These are phyloP conservation scores for Slavum lentiscoides DNA, from an alignment of 2,888 invertebrate genomes.

Conservation along the genomic window DNA sequence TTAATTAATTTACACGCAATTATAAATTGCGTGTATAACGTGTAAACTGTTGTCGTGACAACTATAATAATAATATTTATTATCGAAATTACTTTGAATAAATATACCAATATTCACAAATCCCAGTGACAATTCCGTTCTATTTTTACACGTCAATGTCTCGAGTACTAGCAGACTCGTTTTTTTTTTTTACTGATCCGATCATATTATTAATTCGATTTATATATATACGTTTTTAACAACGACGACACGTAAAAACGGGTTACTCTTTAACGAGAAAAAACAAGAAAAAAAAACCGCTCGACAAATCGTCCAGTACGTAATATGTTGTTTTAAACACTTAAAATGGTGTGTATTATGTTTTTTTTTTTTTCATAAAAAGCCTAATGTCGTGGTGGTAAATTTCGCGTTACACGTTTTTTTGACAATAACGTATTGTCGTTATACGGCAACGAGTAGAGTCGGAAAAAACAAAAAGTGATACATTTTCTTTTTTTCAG, in stretches of 20 bases:
- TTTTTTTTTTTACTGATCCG: not conserved
- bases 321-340: not conserved
- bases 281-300: not conserved
- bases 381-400: conserved; percentile 16
- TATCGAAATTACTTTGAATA: too few species aligned
- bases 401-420: not conserved
- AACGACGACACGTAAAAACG: not conserved
- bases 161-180: too few species aligned
- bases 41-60: too few species aligned
- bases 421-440: conserved; percentile 22
- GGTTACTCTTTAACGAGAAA: not conserved
- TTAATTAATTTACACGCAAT: too few species aligned
- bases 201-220: not conserved
- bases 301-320: not conserved
- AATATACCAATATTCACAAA: too few species aligned
- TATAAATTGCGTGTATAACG: too few species aligned
- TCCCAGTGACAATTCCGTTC: too few species aligned
- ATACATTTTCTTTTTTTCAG: not conserved
- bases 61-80: too few species aligned
- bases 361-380: not conserved
- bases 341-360: not conserved
- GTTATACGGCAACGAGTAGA: not conserved
- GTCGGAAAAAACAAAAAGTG: not conserved
- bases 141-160: too few species aligned
- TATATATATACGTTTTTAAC: not conserved